Conservation (phyloP, 2,888 invertebrate genomes). For the Kuschelorhynchus macadamiae region DNA sequence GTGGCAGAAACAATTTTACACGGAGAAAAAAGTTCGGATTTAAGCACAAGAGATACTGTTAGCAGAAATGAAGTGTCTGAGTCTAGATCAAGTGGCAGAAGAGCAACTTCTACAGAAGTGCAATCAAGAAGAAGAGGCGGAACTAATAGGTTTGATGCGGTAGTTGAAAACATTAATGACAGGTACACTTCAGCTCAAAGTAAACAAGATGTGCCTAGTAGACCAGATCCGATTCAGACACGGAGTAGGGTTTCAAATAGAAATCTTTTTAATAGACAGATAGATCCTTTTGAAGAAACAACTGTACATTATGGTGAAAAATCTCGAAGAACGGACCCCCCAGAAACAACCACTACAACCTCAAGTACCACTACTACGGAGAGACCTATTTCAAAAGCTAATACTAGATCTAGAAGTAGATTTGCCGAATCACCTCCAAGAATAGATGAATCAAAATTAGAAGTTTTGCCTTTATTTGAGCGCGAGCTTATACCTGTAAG, state of each 20-base stretch:
- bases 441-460: slow-evolving; percentile 64
- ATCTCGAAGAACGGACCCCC: slow-evolving; percentile 24
- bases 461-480: slow-evolving; percentile 66
- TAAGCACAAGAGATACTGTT: neutral
- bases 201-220: slow-evolving; percentile 7
- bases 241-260: slow-evolving; percentile 4
- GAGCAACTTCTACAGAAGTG: slow-evolving; percentile 8
- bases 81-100: slow-evolving; percentile 2
- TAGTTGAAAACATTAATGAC: slow-evolving; percentile 10
- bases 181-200: slow-evolving; percentile 23
- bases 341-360: neutral
- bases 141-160: neutral
- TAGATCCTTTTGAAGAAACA: neutral
- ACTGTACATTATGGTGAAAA: slow-evolving; percentile 29
- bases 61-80: neutral
- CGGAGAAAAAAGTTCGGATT: neutral
- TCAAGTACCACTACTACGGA: slow-evolving; percentile 11
- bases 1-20: neutral
- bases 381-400: slow-evolving; percentile 6
- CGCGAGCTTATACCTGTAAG: slow-evolving; percentile 62
- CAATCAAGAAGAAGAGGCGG: slow-evolving; percentile 9
- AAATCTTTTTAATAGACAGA: slow-evolving; percentile 2
- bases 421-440: slow-evolving; percentile 54
- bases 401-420: slow-evolving; percentile 49
- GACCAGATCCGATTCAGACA: neutral